Base-by-base conservation (phyloP, 2,113 vertebrate species). In the Planiliza haematocheilus region DNA sequence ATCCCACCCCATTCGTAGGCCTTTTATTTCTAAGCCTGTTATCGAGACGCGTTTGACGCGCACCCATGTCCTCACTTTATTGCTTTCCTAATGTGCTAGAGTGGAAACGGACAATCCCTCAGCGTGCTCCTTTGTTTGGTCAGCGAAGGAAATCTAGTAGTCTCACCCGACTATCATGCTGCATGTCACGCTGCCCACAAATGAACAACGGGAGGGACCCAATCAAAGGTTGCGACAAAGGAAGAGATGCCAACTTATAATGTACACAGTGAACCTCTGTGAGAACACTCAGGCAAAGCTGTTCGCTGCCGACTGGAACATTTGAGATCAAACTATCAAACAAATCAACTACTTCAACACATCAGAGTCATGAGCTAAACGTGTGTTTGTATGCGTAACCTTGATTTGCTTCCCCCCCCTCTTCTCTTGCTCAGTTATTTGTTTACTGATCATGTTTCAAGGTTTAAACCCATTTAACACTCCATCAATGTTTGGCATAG, bases 401-500 rank as follows among this genome's bases (percentile, higher is more conserved):
- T 79, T 59, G 41, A 60, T 53, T 41, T 63, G 8, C 46, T 4
- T 64, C 21, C 24, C 10, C n/a, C 58, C 24, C 10, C n/a, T 58
- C 46, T 48, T 24, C 21, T 42, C 43, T 39, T 49, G 10, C 36
- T 52, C 36, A 67, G 30, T 46, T 49, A 73, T 57, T 52, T 76
- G 61, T 77, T 86, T 64, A 52, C 62, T 13, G n/a, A 49, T 55
- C 30, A 39, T 30, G 38, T 67, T 69, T 79, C 65, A 81, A 76
- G 61, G 77, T 83, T 83, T 60, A 49, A 65, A 61, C 49, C 2
- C 9, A 9, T 51, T 30, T 14, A 58, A 61, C 38, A 38, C 10
- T 48, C 24, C 57, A 52, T 82, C 66, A 79, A 30, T 81, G 80
- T 74, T 84, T 80, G 41, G 21, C 52, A 61, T 63, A 34, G 68